These are phyloP conservation scores for Urocitellus parryii DNA, from an alignment of 2,113 vertebrate species.

Conservation along the genomic window DNA sequence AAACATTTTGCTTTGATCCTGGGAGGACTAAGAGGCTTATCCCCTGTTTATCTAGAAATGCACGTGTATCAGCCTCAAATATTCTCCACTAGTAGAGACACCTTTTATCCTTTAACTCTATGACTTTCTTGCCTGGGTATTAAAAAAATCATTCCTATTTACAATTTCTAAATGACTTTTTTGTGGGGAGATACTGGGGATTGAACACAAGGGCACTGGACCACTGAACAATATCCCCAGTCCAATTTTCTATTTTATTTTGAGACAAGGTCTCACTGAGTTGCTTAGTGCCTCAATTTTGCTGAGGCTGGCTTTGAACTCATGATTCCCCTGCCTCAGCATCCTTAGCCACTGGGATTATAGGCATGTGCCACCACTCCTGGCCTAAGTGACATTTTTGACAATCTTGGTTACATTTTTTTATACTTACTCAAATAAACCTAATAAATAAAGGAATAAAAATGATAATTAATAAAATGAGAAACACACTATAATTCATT, in stretches of 20 bases:
- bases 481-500: constrained; percentile 27
- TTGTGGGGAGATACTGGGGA: too few species aligned
- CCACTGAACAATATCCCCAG: too few species aligned
- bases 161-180: neutral
- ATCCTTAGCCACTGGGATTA: too few species aligned
- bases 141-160: neutral
- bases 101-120: neutral
- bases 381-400: neutral
- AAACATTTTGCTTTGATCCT: neutral
- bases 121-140: neutral
- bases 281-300: too few species aligned
- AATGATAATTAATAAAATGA: neutral
- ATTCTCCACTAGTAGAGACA: neutral
- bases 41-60: neutral
- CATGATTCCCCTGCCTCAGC: too few species aligned
- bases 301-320: too few species aligned
- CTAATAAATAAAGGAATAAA: neutral
- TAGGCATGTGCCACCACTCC: too few species aligned
- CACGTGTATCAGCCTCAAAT: neutral
- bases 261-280: too few species aligned
- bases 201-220: too few species aligned
- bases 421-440: neutral
- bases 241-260: too few species aligned
- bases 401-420: neutral
- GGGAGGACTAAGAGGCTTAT: neutral